phyloP scores from a whole-genome alignment of 1,140 invertebrate genomes.

The Microplitis mediator region DNA sequence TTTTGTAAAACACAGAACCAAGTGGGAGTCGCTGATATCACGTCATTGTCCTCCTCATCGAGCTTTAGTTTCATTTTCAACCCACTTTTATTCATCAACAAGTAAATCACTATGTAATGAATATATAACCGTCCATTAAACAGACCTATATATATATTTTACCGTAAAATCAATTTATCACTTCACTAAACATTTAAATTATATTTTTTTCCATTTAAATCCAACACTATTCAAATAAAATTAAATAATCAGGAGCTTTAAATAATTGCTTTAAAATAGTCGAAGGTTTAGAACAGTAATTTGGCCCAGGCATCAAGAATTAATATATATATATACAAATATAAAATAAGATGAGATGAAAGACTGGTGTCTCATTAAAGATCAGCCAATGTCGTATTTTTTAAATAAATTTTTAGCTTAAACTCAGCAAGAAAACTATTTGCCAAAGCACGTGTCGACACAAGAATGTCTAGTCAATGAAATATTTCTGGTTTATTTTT shows the following conservation, averaged over 20 bases:
- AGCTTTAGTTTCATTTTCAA: not conserved
- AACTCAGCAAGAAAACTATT: not conserved
- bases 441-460: not conserved
- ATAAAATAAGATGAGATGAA: too few species aligned
- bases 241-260: not conserved
- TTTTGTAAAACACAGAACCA: slow-evolving; percentile 2
- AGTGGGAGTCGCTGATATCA: not conserved
- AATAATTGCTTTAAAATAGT: slow-evolving; percentile 11
- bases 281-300: slow-evolving; percentile 14
- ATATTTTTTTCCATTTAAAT: not conserved
- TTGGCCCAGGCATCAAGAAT: slow-evolving; percentile 1
- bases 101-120: not conserved
- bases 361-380: not conserved
- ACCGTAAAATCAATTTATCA: not conserved
- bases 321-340: not conserved
- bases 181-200: not conserved
- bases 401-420: not conserved
- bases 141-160: not conserved
- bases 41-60: slow-evolving; percentile 11
- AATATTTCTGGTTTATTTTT: not conserved
- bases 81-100: slow-evolving; percentile 5
- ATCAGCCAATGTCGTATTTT: slow-evolving; percentile 3
- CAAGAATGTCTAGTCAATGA: not conserved
- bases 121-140: not conserved
- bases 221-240: not conserved